Evolutionary conservation across 2,113 vertebrate species (phyloP).

Genomic region (Tachysurus vachellii): DNA sequence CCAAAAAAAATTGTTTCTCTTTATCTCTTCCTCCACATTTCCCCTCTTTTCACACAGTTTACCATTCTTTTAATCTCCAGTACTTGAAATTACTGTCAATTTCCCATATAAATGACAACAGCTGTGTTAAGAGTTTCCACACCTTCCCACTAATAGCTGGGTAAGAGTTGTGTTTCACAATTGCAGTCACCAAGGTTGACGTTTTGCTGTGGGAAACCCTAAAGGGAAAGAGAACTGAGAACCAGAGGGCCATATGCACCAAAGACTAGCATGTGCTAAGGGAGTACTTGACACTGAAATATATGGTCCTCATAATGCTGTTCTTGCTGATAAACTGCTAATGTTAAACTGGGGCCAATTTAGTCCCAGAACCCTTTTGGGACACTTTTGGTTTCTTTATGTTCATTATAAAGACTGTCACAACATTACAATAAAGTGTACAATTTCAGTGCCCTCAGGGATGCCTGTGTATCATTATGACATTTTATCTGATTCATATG

Average conservation of each 20-base stretch:
- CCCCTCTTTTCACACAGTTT: conserved; percentile 52
- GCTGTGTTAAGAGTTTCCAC: conserved; percentile 52
- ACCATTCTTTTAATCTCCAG: conserved; percentile 58
- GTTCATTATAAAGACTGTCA: not conserved
- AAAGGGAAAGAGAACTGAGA: not conserved
- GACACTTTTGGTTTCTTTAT: conserved; percentile 6
- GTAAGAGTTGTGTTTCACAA: not conserved
- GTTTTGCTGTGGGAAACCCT: conserved; percentile 1
- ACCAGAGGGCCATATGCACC: not conserved
- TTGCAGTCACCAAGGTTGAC: not conserved
- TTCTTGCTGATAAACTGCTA: not conserved
- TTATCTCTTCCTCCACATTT: not conserved
- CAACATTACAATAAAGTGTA: not conserved
- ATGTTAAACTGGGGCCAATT: not conserved
- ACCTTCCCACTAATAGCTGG: conserved; percentile 10
- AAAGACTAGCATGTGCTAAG: not conserved
- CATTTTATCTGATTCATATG: not conserved
- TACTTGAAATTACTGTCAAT: conserved; percentile 63
- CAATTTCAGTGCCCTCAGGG: not conserved
- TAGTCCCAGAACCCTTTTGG: not conserved
- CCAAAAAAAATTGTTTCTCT: not conserved
- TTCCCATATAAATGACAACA: conserved; percentile 60
- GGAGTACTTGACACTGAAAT: not conserved
- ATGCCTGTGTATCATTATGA: not conserved
- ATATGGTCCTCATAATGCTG: not conserved